These are phyloP conservation scores for Blennius ocellaris DNA, from an alignment of 2,113 vertebrate genomes.

Conservation along the genomic window DNA sequence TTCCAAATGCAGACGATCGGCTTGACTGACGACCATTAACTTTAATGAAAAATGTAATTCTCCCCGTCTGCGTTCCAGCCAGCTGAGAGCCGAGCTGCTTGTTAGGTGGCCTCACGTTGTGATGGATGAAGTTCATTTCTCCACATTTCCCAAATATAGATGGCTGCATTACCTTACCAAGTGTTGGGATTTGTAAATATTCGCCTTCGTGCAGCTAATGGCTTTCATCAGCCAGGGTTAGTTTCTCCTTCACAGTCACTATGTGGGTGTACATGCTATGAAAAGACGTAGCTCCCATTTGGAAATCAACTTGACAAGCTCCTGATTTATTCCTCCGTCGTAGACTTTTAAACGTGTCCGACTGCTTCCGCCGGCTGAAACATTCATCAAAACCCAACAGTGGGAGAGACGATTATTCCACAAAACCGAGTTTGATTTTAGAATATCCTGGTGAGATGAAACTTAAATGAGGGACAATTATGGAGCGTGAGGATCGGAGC, in stretches of 20 bases:
- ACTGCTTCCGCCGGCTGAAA: background rate
- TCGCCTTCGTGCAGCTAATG: background rate
- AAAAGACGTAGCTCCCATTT: constrained; percentile 5
- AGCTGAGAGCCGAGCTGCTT: background rate
- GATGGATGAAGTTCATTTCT: constrained; percentile 37
- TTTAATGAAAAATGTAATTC: constrained; percentile 38
- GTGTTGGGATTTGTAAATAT: constrained; percentile 30
- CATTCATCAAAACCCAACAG: constrained; percentile 52
- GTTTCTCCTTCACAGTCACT: background rate
- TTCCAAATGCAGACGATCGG: constrained; percentile 19
- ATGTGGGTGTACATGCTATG: constrained; percentile 13
- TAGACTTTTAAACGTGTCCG: constrained; percentile 20
- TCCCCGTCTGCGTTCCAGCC: background rate
- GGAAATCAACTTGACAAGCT: constrained; percentile 13
- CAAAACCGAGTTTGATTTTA: constrained; percentile 30
- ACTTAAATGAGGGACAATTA: constrained; percentile 65
- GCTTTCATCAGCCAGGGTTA: constrained; percentile 16
- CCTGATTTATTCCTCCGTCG: constrained; percentile 23
- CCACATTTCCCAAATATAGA: constrained; percentile 23
- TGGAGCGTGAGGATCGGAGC: constrained; percentile 22
- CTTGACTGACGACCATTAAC: constrained; percentile 53
- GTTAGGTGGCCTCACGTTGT: background rate
- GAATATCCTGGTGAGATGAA: constrained; percentile 50
- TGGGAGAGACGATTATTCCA: background rate
- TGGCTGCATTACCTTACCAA: constrained; percentile 18